Percentiles rank a stretch among this genome's conserved stretches.
These are phyloP conservation scores for Xylota sylvarum DNA, from an alignment of 2,888 invertebrate species.

Conservation along the genomic window DNA sequence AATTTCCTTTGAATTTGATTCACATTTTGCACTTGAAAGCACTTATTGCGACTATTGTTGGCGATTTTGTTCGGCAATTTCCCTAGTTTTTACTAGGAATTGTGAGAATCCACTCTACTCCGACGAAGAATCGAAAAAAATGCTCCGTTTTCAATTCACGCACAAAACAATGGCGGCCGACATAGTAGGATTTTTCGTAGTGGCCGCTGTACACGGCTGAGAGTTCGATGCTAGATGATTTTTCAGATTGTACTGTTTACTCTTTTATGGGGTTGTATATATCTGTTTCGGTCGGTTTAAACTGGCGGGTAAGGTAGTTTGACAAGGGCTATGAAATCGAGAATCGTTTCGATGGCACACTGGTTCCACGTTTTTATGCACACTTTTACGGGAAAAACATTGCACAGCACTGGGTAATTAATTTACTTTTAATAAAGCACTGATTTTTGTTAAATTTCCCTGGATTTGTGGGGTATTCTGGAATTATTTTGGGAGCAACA, in stretches of 20 bases:
- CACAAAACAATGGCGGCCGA: slow-evolving; percentile 76
- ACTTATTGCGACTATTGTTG: slow-evolving; percentile 10
- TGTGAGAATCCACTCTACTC: slow-evolving; percentile 53
- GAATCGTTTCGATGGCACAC: slow-evolving; percentile 51
- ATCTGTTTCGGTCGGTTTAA: slow-evolving; percentile 28
- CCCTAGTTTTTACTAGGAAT: slow-evolving; percentile 42
- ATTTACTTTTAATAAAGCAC: not conserved
- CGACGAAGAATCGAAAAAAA: slow-evolving; percentile 70
- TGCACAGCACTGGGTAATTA: not conserved
- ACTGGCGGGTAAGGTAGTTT: slow-evolving; percentile 55
- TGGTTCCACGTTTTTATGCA: slow-evolving; percentile 69
- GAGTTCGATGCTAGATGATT: slow-evolving; percentile 32
- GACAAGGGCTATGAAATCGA: slow-evolving; percentile 46
- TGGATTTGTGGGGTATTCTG: not conserved
- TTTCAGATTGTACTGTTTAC: slow-evolving; percentile 50
- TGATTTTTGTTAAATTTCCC: not conserved
- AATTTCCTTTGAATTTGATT: slow-evolving; percentile 16
- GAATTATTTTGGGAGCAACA: slow-evolving; percentile 18
- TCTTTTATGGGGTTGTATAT: slow-evolving; percentile 38
- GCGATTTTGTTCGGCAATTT: slow-evolving; percentile 19
- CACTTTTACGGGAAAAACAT: not conserved
- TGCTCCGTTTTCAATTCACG: slow-evolving; percentile 74
- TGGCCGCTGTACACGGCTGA: slow-evolving; percentile 68
- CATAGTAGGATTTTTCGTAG: slow-evolving; percentile 75
- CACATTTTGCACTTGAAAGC: slow-evolving; percentile 43